A percentile compares a stretch with the other conserved stretches of the same genome.
Conservation (phyloP, 2,797 vertebrate genomes). For the Lepilemur septentrionalis region DNA sequence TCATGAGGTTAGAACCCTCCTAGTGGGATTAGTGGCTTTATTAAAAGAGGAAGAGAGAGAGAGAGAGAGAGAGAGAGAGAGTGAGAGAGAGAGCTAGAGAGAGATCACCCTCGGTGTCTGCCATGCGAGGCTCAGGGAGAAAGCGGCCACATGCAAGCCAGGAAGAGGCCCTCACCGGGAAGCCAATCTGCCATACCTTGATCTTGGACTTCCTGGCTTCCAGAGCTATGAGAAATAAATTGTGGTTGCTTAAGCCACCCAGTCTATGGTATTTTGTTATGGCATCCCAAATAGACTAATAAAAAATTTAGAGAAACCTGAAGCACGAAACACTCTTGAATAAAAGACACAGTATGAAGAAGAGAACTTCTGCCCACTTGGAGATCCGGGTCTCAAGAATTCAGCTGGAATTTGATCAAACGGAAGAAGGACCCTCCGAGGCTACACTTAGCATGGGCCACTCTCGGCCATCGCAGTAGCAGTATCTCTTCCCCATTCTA, state of each 20-base stretch:
- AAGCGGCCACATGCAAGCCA: neutral
- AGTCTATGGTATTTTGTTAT: neutral
- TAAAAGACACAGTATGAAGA: neutral
- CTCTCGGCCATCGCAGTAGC: neutral
- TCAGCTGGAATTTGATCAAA: neutral
- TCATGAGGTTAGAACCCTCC: neutral
- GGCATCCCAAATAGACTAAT: neutral
- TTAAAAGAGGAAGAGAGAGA: neutral
- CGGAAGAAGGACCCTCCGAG: neutral
- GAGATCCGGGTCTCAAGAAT: neutral
- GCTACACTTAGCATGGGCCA: fast-evolving
- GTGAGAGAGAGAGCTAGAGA: neutral
- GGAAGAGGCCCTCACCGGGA: neutral
- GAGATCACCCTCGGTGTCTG: neutral
- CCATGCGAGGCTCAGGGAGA: neutral
- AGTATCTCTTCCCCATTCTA: neutral
- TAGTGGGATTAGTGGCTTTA: no score
- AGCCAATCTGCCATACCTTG: neutral
- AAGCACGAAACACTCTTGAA: neutral
- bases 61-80: neutral
- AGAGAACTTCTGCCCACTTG: neutral
- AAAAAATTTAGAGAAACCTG: neutral
- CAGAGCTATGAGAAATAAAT: neutral
- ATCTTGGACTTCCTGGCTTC: neutral
- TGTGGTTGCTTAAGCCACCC: neutral